Base-by-base conservation (phyloP, 1,140 invertebrate genomes). In the Calliphora vicina region DNA sequence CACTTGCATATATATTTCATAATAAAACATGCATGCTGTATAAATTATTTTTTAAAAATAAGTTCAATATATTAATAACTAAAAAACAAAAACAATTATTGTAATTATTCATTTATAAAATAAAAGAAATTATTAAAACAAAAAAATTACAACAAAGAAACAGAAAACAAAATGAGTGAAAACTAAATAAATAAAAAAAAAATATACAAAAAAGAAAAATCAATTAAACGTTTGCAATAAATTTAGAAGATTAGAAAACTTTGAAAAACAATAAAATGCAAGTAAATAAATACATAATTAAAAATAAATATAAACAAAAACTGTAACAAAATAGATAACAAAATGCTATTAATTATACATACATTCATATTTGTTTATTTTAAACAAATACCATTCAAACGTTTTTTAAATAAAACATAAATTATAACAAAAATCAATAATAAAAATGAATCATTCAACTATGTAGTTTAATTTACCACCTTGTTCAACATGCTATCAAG, bases 1-100 rank as follows among this genome's bases (percentile, higher is more conserved):
- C 50, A 57, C 50, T 57, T 57, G 2, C 45, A 57, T 3, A 57
- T n/a, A 57, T 17, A 67, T 67, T 67, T 67, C 23, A 67, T 67
- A 67, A 67, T 25, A 10, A 67, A 67, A 67, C 61, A 67, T 25
- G 3, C n/a, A 67, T 67, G 17, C 61, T 67, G 61, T 67, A 67
- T 67, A 67, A 67, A 23, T 67, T 67, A 25, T 67, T 67, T 20
- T 67, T 67, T 67, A 67, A 25, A 67, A 67, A 67, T 67, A 67
- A 67, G 20, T 67, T 67, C 1, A 10, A 67, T 67, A 67, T 8
- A 67, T 35, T 2, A 67, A 67, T 8, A 67, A 67, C 12, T n/a
- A n/a, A n/a, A n/a, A n/a, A n/a, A n/a, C n/a, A n/a, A 67, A 67
- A 67, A 67, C 8, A 67, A 67, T 67, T 25, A 20, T 67, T 67